Conservation (phyloP, 2,113 vertebrate species). For the Thoracochromis brauschi region DNA sequence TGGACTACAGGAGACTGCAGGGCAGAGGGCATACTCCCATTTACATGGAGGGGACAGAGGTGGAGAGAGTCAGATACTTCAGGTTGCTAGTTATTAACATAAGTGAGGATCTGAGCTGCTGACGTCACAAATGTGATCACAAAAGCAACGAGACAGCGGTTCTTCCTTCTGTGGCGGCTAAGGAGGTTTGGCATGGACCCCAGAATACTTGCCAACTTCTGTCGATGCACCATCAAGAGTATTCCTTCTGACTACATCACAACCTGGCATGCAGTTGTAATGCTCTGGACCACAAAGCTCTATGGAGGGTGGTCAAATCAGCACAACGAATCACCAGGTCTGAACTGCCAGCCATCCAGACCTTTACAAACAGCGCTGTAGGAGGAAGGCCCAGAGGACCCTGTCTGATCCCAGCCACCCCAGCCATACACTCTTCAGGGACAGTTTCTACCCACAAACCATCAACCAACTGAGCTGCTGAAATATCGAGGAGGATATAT, state of each 20-base stretch:
- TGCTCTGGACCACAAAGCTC: neutral
- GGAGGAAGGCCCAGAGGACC: neutral
- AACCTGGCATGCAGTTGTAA: neutral
- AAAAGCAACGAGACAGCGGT: neutral
- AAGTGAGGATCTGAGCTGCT: neutral
- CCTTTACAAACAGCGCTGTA: neutral
- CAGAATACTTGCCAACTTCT: neutral
- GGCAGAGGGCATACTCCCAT: neutral
- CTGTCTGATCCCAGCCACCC: neutral
- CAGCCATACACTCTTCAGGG: neutral
- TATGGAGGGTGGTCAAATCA: neutral
- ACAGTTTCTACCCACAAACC: neutral
- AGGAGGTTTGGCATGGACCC: neutral
- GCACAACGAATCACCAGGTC: neutral
- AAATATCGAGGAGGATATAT: neutral
- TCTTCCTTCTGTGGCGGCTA: neutral
- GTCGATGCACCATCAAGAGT: neutral
- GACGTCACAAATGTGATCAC: neutral
- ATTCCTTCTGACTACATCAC: neutral
- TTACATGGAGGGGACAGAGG: neutral
- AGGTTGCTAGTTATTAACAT: neutral
- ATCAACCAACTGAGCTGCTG: neutral
- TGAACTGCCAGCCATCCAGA: neutral
- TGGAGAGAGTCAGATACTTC: neutral
- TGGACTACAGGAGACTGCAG: neutral